Percentiles rank a stretch among this genome's conserved stretches.
Evolutionary conservation across 2,113 vertebrate genomes (phyloP).

Genomic region (Sapayoa aenigma): DNA sequence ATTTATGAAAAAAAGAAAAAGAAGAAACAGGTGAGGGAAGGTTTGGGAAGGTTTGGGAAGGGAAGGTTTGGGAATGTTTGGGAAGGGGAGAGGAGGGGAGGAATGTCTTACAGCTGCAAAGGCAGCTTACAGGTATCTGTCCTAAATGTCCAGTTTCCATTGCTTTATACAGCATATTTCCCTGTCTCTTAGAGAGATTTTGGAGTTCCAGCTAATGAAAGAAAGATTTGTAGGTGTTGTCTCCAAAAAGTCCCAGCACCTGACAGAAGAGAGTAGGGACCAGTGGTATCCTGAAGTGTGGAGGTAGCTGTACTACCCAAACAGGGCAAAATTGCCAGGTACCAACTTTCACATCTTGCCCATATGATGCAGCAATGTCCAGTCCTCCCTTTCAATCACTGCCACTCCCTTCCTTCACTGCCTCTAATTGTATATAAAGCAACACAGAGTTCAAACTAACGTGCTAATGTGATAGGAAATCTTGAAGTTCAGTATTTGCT

Average conservation of each 20-base stretch:
- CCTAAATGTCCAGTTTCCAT: neutral
- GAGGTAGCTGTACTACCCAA: neutral
- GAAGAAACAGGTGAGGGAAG: accelerated
- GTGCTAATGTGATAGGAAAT: neutral
- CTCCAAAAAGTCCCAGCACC: neutral
- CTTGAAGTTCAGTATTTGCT: neutral
- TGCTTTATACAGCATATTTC: neutral
- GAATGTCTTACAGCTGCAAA: neutral
- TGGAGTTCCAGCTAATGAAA: neutral
- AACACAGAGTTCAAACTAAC: neutral
- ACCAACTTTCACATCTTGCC: neutral
- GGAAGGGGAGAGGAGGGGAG: accelerated
- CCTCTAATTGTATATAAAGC: neutral
- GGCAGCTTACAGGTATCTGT: neutral
- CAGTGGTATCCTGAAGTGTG: neutral
- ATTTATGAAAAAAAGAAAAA: neutral
- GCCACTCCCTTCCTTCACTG: neutral
- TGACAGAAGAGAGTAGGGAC: neutral
- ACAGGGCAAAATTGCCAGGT: neutral
- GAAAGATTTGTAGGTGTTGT: neutral
- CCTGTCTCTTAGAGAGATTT: neutral
- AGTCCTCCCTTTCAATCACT: accelerated
- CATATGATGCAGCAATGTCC: neutral
- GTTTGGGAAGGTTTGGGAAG: too few species aligned
- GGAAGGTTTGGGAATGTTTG: too few species aligned